Percentiles rank a stretch among this genome's conserved stretches.
These are phyloP conservation scores for Austrofundulus limnaeus DNA, from an alignment of 2,113 vertebrate genomes.

Conservation along the genomic window DNA sequence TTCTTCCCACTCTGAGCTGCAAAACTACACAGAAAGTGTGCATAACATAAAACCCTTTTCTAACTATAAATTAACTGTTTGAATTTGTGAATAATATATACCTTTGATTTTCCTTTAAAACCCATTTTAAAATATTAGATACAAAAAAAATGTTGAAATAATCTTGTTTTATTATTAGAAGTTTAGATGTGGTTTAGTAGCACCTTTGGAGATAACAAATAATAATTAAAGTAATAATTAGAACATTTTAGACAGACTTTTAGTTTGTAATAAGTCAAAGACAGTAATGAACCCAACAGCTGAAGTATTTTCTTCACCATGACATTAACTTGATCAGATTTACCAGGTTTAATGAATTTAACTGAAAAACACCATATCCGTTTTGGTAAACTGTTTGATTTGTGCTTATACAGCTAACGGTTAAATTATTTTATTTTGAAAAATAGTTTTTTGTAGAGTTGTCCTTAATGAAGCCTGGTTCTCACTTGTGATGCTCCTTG, in stretches of 20 bases:
- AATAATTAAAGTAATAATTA: neutral
- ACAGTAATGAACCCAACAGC: neutral
- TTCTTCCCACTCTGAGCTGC: constrained; percentile 69
- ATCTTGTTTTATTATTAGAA: neutral
- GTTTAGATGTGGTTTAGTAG: neutral
- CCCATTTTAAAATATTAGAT: too few species aligned
- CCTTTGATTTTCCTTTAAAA: neutral
- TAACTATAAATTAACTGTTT: neutral
- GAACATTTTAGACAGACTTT: too few species aligned
- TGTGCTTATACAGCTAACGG: neutral
- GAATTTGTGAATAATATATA: neutral
- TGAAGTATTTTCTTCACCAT: neutral
- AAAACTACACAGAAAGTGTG: constrained; percentile 58
- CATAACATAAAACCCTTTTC: neutral
- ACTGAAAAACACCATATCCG: neutral
- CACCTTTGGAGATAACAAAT: neutral
- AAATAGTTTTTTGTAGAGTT: neutral
- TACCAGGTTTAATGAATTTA: neutral
- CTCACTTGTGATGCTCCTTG: constrained; percentile 54
- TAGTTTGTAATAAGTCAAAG: neutral
- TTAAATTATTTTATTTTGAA: neutral
- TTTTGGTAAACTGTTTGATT: neutral
- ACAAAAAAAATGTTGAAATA: too few species aligned
- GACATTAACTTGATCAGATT: neutral
- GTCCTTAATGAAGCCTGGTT: neutral